These are phyloP conservation scores for Microchrysa polita DNA, from an alignment of 2,888 invertebrate species.

Conservation along the genomic window DNA sequence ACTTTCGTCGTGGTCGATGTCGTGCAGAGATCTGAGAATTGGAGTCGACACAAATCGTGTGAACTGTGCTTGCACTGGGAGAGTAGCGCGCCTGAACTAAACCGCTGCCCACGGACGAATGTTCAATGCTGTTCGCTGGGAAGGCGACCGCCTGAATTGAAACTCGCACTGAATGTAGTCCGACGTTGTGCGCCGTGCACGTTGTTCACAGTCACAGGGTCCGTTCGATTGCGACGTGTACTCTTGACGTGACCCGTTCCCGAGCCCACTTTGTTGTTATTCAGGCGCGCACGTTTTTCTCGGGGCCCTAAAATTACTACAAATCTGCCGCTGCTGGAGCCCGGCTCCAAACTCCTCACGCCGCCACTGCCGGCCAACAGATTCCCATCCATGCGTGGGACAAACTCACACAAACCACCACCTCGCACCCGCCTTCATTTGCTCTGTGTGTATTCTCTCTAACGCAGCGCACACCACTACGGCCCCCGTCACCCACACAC, in stretches of 20 bases:
- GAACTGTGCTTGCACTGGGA: background rate
- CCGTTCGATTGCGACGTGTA: background rate
- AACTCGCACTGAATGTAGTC: conserved; percentile 48
- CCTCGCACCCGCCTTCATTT: conserved; percentile 3
- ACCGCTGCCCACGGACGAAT: conserved; percentile 66
- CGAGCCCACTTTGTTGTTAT: conserved; percentile 32
- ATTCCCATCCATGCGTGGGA: background rate
- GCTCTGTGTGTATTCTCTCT: too few species aligned
- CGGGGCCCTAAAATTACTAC: too few species aligned
- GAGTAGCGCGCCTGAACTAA: conserved; percentile 64
- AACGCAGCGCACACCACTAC: conserved; percentile 5
- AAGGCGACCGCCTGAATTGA: conserved; percentile 59
- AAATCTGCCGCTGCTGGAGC: background rate
- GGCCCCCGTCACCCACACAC: conserved; percentile 8
- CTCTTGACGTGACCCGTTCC: conserved; percentile 1
- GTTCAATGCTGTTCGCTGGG: conserved; percentile 64
- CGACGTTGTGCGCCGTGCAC: conserved; percentile 11
- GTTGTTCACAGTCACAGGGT: background rate
- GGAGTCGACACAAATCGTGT: background rate
- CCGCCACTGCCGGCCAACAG: conserved; percentile 18
- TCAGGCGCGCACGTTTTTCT: conserved; percentile 13
- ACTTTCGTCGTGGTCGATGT: conserved; percentile 17
- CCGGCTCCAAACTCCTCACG: background rate
- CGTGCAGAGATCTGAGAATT: conserved; percentile 14
- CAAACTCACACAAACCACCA: conserved; percentile 6